Base-by-base conservation (phyloP, 2,888 invertebrate species). In the Rhyacophila evoluta region DNA sequence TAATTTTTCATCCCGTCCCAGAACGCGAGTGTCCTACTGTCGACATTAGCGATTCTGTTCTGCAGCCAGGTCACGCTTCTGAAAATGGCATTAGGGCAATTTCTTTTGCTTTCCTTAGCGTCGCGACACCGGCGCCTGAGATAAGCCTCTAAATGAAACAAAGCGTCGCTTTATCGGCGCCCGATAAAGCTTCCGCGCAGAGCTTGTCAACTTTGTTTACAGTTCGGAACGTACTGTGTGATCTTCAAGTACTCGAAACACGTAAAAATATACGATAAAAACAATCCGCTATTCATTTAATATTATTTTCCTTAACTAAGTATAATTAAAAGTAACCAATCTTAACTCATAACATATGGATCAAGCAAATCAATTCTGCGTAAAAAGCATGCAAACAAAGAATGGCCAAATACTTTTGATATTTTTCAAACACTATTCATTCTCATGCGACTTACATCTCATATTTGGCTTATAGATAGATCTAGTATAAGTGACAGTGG, bases 121-220 rank as follows among this genome's bases (percentile, higher is more conserved):
- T 12, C 69, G 69, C n/a, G 69, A 33, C 69, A 29, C 69, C 69
- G 67, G 33, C 67, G 28, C 75, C 33, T 15, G 29, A 67, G 75
- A 75, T 75, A 75, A 75, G 75, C 75, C 75, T 55, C 55, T 75
- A 75, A 75, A 75, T 75, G 75, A 75, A 75, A 75, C 67, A 75
- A 75, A 75, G 75, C 75, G 29, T 67, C 25, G 75, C 75, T 75
- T 55, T 75, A 75, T 75, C 67, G 75, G 75, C 67, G 67, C 67
- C 68, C 67, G 75, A 75, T 75, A 75, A 75, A 39, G 39, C 69
- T 75, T 75, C 55, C 25, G 6, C 10, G n/a, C 41, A 28, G 74
- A 11, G 41, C 39, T 41, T 74, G 41, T 19, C 25, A 55, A 55
- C 15, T 55, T 55, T 55, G 25, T 8, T 55, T 25, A 55, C 15